Percentiles rank a stretch among this genome's conserved stretches.
These are phyloP conservation scores for Hypocryptadius cinnamomeus DNA, from an alignment of 2,113 vertebrate species.

Conservation along the genomic window DNA sequence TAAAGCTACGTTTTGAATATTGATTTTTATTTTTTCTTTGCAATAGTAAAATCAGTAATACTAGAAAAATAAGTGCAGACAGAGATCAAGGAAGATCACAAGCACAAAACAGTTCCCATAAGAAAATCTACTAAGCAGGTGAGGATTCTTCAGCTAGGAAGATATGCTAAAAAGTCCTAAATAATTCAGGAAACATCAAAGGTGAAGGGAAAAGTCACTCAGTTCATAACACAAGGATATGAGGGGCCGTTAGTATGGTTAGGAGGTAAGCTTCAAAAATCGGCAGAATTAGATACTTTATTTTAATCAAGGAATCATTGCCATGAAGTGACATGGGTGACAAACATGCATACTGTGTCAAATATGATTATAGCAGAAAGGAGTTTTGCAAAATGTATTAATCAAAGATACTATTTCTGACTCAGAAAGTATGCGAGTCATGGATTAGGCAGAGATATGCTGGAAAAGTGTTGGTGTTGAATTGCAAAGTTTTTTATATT, in stretches of 20 bases:
- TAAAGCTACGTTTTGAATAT: neutral
- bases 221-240: neutral
- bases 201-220: neutral
- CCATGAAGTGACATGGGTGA: neutral
- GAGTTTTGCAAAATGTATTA: neutral
- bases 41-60: neutral
- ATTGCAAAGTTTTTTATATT: neutral
- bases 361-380: neutral
- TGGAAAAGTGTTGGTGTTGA: neutral
- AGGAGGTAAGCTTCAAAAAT: neutral
- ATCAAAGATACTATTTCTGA: neutral
- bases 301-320: neutral
- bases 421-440: accelerated
- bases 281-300: neutral
- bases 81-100: neutral
- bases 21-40: neutral
- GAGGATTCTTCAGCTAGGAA: neutral
- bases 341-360: neutral
- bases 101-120: neutral
- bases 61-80: neutral
- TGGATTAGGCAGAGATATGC: neutral
- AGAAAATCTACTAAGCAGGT: neutral
- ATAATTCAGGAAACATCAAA: neutral
- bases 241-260: neutral
- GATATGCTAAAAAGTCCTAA: neutral